phyloP scores from a whole-genome alignment of 2,888 invertebrate species.

The Volucella zonaria region DNA sequence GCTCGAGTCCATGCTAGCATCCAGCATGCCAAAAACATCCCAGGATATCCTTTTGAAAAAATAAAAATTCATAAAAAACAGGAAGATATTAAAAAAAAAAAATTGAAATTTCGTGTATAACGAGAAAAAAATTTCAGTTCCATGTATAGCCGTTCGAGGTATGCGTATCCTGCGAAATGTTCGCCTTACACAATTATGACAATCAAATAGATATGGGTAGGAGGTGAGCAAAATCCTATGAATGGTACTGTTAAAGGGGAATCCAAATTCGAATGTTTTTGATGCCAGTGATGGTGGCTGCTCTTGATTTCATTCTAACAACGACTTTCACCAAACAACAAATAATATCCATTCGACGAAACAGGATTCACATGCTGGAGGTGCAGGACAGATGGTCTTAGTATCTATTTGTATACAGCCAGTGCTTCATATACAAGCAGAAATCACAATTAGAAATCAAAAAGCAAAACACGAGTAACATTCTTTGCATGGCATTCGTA shows the following conservation, averaged over 20 bases:
- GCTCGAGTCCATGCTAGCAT: conserved; percentile 39
- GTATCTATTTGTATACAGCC: too few relatives aligned
- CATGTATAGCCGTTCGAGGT: conserved; percentile 2
- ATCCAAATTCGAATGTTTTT: conserved; percentile 34
- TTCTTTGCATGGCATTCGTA: conserved; percentile 1
- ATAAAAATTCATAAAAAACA: not conserved
- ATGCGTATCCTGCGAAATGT: not conserved
- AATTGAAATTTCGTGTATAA: not conserved
- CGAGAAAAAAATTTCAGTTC: conserved; percentile 7
- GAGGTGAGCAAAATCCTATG: not conserved
- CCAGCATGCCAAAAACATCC: conserved; percentile 44
- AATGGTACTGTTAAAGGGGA: not conserved
- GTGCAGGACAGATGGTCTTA: not conserved
- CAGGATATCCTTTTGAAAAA: conserved; percentile 19
- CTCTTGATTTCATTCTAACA: conserved; percentile 28
- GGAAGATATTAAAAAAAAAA: conserved; percentile 24
- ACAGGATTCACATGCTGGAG: conserved; percentile 6
- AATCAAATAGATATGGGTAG: conserved; percentile 17
- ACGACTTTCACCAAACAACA: conserved; percentile 42
- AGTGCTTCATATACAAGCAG: not conserved
- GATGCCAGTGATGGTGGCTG: conserved; percentile 9
- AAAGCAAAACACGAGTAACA: conserved; percentile 40
- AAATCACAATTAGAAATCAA: conserved; percentile 36
- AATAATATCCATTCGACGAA: conserved; percentile 38
- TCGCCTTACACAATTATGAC: conserved; percentile 24